A percentile compares a stretch with the other conserved stretches of the same genome.
Conservation (phyloP, 2,113 vertebrate genomes). For the Morone saxatilis region DNA sequence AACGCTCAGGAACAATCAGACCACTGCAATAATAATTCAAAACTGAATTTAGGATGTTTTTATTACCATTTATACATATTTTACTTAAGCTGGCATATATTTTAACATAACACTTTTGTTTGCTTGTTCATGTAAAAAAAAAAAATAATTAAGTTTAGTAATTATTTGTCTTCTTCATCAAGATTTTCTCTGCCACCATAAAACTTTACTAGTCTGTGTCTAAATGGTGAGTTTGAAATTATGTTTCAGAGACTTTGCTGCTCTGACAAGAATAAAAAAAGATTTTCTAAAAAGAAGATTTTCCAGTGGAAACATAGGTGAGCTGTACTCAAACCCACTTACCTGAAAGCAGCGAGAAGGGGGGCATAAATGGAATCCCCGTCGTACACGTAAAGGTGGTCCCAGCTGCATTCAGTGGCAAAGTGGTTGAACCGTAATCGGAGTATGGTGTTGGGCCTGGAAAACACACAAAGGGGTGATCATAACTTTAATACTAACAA, state of each 20-base stretch:
- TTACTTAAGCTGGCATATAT: background rate
- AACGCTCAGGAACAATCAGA: constrained; percentile 94
- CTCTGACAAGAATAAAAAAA: background rate
- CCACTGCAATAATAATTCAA: constrained; percentile 83
- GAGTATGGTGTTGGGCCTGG: constrained; percentile 92
- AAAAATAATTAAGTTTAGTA: too few species aligned
- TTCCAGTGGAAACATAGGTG: background rate
- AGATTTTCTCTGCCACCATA: too few species aligned
- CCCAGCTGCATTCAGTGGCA: constrained; percentile 99
- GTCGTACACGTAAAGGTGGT: constrained; percentile 97
- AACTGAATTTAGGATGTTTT: background rate
- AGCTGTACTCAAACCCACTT: constrained; percentile 26
- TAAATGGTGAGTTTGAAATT: background rate
- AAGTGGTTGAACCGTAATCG: constrained; percentile 97
- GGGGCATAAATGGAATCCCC: constrained; percentile 98
- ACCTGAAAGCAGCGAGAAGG: constrained; percentile 97
- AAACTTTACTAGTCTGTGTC: too few species aligned
- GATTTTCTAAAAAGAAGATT: background rate
- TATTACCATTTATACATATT: background rate
- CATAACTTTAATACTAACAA: background rate
- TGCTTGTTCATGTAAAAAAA: too few species aligned
- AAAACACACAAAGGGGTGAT: constrained; percentile 16
- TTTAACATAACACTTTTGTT: too few species aligned
- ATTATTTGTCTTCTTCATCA: too few species aligned
- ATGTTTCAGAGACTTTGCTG: background rate